phyloP scores from a whole-genome alignment of 2,797 vertebrate genomes.

The Kryptopterus vitreolus region DNA sequence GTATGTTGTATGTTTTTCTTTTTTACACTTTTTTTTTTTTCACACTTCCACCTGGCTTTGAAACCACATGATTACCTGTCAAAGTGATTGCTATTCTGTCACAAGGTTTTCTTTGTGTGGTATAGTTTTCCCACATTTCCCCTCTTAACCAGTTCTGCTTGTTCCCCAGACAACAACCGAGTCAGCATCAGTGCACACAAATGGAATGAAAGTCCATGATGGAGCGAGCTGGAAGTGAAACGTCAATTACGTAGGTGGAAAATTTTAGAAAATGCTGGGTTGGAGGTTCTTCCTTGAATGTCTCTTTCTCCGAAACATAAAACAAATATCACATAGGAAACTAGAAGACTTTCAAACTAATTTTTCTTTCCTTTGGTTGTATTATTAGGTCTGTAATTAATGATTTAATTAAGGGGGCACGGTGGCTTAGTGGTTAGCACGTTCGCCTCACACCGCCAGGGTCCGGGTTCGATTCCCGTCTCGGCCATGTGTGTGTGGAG shows the following conservation, averaged over 20 bases:
- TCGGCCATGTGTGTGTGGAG: too few species aligned
- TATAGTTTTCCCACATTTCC: neutral
- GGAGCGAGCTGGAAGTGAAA: constrained; percentile 29
- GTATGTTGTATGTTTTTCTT: neutral
- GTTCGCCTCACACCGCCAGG: too few species aligned
- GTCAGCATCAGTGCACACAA: constrained; percentile 26
- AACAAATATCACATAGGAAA: too few species aligned
- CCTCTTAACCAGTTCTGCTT: constrained; percentile 41
- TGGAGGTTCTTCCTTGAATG: neutral
- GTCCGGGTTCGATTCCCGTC: too few species aligned
- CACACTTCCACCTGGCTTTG: constrained; percentile 26
- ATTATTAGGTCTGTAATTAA: neutral
- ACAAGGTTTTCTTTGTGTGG: constrained; percentile 25
- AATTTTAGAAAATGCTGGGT: constrained; percentile 2
- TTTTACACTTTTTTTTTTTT: neutral
- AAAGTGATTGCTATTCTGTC: constrained; percentile 38
- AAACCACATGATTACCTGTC: constrained; percentile 41
- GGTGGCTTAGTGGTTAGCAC: too few species aligned
- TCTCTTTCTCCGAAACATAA: too few species aligned
- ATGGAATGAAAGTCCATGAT: constrained; percentile 42
- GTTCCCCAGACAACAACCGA: constrained; percentile 47
- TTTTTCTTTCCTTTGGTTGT: neutral
- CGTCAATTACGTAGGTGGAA: neutral
- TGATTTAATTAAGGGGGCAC: too few species aligned
- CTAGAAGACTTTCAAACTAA: too few species aligned